phyloP scores from a whole-genome alignment of 2,888 invertebrate genomes.

The Nudaria mundana region DNA sequence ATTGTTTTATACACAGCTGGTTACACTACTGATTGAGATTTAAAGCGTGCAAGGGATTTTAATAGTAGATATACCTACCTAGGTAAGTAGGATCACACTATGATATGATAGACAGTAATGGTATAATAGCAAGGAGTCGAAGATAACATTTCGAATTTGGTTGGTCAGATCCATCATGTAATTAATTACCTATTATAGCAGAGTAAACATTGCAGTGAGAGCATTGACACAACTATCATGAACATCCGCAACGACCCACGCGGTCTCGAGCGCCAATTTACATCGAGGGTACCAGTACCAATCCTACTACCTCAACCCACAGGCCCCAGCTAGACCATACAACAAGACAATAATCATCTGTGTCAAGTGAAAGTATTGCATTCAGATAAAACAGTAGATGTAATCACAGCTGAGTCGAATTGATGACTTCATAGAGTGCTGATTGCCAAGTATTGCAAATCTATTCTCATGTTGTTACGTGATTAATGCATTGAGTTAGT shows the following conservation, averaged over 20 bases:
- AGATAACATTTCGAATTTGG: too few relatives aligned
- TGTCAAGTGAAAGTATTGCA: conserved; percentile 21
- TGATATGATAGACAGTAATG: too few relatives aligned
- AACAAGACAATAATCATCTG: conserved; percentile 13
- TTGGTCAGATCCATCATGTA: too few relatives aligned
- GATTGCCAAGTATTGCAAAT: conserved; percentile 53
- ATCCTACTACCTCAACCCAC: conserved; percentile 58
- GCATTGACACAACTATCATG: conserved; percentile 67
- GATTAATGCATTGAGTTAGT: conserved; percentile 18
- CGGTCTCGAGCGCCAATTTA: conserved; percentile 61
- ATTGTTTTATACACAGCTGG: conserved; percentile 1
- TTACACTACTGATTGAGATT: conserved; percentile 3
- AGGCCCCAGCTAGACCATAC: conserved; percentile 30
- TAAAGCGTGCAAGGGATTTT: too few relatives aligned
- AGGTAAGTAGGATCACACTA: too few relatives aligned
- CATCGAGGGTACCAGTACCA: conserved; percentile 40
- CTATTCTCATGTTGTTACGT: conserved; percentile 44
- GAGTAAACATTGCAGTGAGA: conserved; percentile 37
- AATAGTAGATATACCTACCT: too few relatives aligned
- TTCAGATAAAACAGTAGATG: conserved; percentile 13
- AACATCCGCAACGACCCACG: conserved; percentile 66
- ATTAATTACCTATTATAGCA: conserved; percentile 36
- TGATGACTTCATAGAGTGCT: conserved; percentile 43
- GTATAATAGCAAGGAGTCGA: not conserved
- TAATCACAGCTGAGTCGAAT: conserved; percentile 26